phyloP scores from a whole-genome alignment of 2,888 invertebrate genomes.

The Cyclophora punctaria region DNA sequence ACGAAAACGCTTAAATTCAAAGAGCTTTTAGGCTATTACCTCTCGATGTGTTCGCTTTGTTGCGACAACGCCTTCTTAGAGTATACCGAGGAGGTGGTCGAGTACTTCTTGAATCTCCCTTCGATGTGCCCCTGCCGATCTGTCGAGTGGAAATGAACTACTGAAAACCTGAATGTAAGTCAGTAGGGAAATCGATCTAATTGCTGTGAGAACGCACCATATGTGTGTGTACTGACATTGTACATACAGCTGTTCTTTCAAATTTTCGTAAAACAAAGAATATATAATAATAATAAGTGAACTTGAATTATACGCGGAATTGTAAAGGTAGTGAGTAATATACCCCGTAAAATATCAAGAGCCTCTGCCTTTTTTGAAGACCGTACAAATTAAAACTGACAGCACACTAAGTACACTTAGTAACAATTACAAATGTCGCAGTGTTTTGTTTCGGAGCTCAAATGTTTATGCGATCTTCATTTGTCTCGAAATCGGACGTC shows the following conservation, averaged over 20 bases:
- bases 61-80: slow-evolving; percentile 68
- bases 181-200: slow-evolving; percentile 36
- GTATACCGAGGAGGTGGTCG: slow-evolving; percentile 67
- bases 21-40: slow-evolving; percentile 30
- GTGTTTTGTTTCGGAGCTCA: too few relatives aligned
- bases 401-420: too few relatives aligned
- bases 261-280: not conserved
- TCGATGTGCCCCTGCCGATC: slow-evolving; percentile 68
- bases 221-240: slow-evolving; percentile 9
- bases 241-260: slow-evolving; percentile 14
- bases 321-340: not conserved
- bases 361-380: too few relatives aligned
- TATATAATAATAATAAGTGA: not conserved
- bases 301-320: not conserved
- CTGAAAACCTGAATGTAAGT: slow-evolving; percentile 25
- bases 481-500: slow-evolving; percentile 8
- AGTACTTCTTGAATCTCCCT: slow-evolving; percentile 70
- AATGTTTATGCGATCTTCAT: slow-evolving; percentile 7
- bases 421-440: too few relatives aligned
- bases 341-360: too few relatives aligned
- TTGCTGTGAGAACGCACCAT: slow-evolving; percentile 37
- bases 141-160: slow-evolving; percentile 31
- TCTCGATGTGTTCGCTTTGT: slow-evolving; percentile 67
- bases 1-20: too few relatives aligned
- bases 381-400: too few relatives aligned